phyloP scores from a whole-genome alignment of 2,888 invertebrate species.

The Nebria brevicollis region DNA sequence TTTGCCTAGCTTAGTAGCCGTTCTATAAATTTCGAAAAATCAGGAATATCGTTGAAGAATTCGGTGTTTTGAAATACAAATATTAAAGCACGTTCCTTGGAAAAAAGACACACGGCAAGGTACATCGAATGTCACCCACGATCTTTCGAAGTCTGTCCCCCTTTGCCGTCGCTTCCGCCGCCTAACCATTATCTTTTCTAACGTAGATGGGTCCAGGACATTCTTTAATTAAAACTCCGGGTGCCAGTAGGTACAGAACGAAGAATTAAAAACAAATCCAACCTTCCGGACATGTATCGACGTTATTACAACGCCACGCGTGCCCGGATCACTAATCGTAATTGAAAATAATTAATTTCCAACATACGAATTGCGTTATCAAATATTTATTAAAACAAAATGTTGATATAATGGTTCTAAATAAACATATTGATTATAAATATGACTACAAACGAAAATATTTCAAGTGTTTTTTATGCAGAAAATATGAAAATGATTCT shows the following conservation, averaged over 20 bases:
- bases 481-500: too few relatives aligned
- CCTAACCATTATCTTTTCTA: not conserved
- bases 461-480: too few relatives aligned
- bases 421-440: too few relatives aligned
- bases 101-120: not conserved
- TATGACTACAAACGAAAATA: too few relatives aligned
- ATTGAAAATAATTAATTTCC: slow-evolving; percentile 27
- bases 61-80: not conserved
- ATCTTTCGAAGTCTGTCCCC: slow-evolving; percentile 2
- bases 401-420: too few relatives aligned
- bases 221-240: slow-evolving; percentile 41
- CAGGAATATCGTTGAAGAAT: too few relatives aligned
- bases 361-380: not conserved
- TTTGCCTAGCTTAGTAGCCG: too few relatives aligned
- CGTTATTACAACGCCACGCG: slow-evolving; percentile 26
- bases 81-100: not conserved
- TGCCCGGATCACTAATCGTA: slow-evolving; percentile 34
- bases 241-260: slow-evolving; percentile 12
- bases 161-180: not conserved
- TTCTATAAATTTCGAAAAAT: too few relatives aligned
- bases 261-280: slow-evolving; percentile 39
- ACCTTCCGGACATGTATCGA: slow-evolving; percentile 32
- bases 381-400: not conserved
- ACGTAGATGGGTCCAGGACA: slow-evolving; percentile 10
- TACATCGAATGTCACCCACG: slow-evolving; percentile 22